Evolutionary conservation across 2,113 vertebrate genomes (phyloP), one percentile per base, ranked within the genome.

Genomic region (Podarcis muralis): DNA sequence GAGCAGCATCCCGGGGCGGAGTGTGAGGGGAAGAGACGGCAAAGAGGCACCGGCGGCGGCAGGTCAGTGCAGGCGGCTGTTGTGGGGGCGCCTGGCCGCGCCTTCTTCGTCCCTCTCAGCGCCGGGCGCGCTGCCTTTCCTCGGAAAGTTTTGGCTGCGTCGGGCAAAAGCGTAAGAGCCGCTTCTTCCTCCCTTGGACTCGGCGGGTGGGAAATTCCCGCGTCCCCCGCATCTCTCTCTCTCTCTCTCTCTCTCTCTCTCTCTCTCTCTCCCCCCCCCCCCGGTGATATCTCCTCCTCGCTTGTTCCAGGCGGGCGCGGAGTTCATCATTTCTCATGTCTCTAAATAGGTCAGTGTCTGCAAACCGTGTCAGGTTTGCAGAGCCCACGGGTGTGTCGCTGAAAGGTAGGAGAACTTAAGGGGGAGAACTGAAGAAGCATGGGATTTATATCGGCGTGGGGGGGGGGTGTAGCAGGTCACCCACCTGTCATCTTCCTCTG

Each of bases 341-440:
- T 40, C 30, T 92, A 90, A 89, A 53, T 87, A 94, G 92, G 94
- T 94, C 93, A 91, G 90, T 88, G 93, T 72, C 85, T 85, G 23
- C 87, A 90, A 35, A 87, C 48, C 30, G 89, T 68, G 0, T 4
- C 68, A 32, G 87, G 8, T 82, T 40, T 69, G 88, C 87, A 37
- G 76, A 91, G 69, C 30, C 48, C 48, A 53, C 15, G 11, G 69
- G 92, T 35, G 3, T 79, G 22, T 75, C 82, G 59, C 37, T 68
- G 88, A 43, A 79, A 84, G 88, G 90, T 79, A 43, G 68, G 15
- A 37, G 82, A 37, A 27, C 66, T 71, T 48, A n/a, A 15, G 25
- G 23, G 13, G 37, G 25, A 48, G 43, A 48, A 25, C 25, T 37
- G 35, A 79, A 48, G 43, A 82, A 25, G 8, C 48, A 53, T 53